Percentiles rank a stretch among this genome's conserved stretches.
Evolutionary conservation across 2,797 vertebrate genomes (phyloP).

Genomic region (Cyclura pinguis): DNA sequence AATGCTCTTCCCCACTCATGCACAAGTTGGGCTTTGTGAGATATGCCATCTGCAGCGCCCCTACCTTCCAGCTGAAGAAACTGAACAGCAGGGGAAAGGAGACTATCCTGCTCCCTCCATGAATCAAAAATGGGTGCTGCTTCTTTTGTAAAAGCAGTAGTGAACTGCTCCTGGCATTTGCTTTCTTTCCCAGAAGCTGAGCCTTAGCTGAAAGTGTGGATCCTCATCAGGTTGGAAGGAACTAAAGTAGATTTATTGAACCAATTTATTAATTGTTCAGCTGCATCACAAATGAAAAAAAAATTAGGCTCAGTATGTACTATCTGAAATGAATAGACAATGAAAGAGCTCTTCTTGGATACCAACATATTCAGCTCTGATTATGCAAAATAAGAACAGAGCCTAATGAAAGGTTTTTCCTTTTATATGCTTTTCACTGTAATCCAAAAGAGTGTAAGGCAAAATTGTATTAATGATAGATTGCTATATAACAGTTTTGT

Average conservation of each 20-base stretch:
- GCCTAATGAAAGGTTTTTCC: constrained; percentile 33
- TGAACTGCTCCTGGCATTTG: not conserved
- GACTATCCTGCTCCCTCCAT: not conserved
- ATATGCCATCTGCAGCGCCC: not conserved
- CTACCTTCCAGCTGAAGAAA: not conserved
- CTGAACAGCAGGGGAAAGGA: not conserved
- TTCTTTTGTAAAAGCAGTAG: not conserved
- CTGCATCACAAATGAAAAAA: constrained; percentile 36
- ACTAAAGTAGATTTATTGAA: not conserved
- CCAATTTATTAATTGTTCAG: not conserved
- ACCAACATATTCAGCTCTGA: constrained; percentile 41
- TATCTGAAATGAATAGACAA: constrained; percentile 15
- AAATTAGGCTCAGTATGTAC: not conserved
- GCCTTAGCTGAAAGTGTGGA: not conserved
- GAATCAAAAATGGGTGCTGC: not conserved
- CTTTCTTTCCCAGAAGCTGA: not conserved
- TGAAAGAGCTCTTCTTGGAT: not conserved
- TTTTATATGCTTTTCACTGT: constrained; percentile 56
- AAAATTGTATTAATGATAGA: constrained; percentile 45
- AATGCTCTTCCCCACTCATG: not conserved
- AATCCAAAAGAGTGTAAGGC: constrained; percentile 32
- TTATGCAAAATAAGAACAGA: constrained; percentile 55
- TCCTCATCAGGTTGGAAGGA: too few species aligned
- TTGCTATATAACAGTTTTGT: constrained; percentile 54
- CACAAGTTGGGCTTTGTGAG: not conserved